phyloP scores from a whole-genome alignment of 2,113 vertebrate species.

The Salvelinus namaycush region DNA sequence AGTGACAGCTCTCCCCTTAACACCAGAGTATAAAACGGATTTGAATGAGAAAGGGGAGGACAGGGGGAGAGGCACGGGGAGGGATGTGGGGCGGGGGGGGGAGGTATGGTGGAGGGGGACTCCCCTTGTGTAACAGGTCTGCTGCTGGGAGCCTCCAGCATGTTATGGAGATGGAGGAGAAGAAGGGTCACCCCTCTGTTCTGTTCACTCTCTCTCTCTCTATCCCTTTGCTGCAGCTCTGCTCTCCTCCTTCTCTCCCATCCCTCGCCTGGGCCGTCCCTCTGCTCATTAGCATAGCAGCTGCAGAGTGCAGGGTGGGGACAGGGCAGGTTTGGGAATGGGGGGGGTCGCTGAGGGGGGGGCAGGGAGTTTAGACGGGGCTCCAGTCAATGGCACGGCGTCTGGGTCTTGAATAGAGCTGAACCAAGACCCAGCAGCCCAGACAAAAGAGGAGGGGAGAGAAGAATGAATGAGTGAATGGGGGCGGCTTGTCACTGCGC shows the following conservation, averaged over 20 bases:
- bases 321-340: slow-evolving; percentile 67
- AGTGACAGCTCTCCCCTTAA: slow-evolving; percentile 78
- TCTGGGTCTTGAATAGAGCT: slow-evolving; percentile 88
- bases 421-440: slow-evolving; percentile 64
- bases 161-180: slow-evolving; percentile 81
- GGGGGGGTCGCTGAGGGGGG: slow-evolving; percentile 57
- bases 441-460: slow-evolving; percentile 69
- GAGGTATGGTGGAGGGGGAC: slow-evolving; percentile 25
- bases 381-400: slow-evolving; percentile 78
- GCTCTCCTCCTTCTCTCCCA: slow-evolving; percentile 47
- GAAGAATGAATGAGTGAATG: slow-evolving; percentile 76
- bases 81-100: background rate
- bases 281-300: slow-evolving; percentile 94
- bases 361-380: slow-evolving; percentile 65
- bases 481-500: slow-evolving; percentile 74
- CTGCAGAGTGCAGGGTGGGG: slow-evolving; percentile 87
- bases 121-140: slow-evolving; percentile 71
- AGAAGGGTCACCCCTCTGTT: slow-evolving; percentile 70
- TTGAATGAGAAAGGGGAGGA: slow-evolving; percentile 89
- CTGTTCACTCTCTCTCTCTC: slow-evolving; percentile 27
- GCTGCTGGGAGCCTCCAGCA: slow-evolving; percentile 70
- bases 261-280: slow-evolving; percentile 43
- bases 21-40: slow-evolving; percentile 86
- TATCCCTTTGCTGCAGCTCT: slow-evolving; percentile 49
- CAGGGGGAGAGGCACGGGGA: slow-evolving; percentile 49